phyloP scores from a whole-genome alignment of 2,797 vertebrate genomes.

The Crax fasciolata region DNA sequence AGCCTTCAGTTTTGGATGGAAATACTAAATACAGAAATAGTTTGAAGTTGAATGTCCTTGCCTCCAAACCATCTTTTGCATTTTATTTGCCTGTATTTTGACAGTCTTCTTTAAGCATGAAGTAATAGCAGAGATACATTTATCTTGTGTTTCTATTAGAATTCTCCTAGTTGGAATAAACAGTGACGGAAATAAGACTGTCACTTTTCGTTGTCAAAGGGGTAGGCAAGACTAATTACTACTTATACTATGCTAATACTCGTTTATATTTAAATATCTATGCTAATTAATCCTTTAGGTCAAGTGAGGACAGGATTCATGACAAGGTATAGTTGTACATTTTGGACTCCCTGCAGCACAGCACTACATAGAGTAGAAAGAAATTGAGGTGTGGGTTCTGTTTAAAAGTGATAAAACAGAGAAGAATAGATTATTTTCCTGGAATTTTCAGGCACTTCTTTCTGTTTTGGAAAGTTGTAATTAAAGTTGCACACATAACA shows the following conservation, averaged over 20 bases:
- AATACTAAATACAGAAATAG: not conserved
- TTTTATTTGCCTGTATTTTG: not conserved
- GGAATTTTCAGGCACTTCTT: slow-evolving; percentile 1
- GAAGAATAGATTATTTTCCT: slow-evolving; percentile 16
- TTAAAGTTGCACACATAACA: slow-evolving; percentile 51
- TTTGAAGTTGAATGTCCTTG: not conserved
- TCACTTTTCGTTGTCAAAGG: not conserved
- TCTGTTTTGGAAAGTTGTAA: slow-evolving; percentile 60
- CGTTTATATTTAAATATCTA: not conserved
- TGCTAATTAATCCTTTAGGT: not conserved
- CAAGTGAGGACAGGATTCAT: not conserved
- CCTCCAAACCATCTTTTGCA: not conserved
- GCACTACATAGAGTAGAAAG: not conserved
- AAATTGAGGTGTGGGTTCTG: not conserved
- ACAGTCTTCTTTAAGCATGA: not conserved
- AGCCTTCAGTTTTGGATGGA: not conserved
- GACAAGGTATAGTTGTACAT: not conserved
- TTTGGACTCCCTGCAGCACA: not conserved
- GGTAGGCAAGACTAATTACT: not conserved
- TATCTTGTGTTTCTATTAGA: not conserved
- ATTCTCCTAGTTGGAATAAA: not conserved
- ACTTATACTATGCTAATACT: not conserved
- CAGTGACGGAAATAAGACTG: not conserved
- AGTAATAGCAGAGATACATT: not conserved
- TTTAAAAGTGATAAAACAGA: slow-evolving; percentile 8